A percentile compares a stretch with the other conserved stretches of the same genome.
Conservation (phyloP, 2,797 vertebrate genomes). For the Numenius phaeopus region DNA sequence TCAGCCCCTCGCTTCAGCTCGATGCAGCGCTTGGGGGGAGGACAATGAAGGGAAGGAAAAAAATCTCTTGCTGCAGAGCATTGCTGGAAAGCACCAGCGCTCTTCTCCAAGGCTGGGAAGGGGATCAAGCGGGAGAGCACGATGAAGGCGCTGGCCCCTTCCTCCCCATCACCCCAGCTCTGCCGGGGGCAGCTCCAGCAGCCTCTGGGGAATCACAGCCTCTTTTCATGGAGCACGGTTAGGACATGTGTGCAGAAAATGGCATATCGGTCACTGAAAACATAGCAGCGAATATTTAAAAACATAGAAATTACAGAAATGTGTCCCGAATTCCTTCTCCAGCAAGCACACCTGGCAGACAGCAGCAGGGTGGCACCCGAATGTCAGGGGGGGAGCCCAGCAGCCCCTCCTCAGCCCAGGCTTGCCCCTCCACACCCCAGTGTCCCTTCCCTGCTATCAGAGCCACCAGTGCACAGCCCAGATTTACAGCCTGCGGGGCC, state of each 20-base stretch:
- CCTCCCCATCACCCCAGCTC: neutral
- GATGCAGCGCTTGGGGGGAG: accelerated
- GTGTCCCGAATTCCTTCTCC: accelerated
- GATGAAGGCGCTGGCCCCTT: accelerated
- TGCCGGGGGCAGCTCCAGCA: neutral
- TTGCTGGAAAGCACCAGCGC: accelerated
- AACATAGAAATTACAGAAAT: accelerated
- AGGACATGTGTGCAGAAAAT: accelerated
- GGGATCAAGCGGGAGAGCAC: accelerated
- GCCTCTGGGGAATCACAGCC: accelerated
- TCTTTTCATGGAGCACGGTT: accelerated
- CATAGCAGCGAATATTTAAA: accelerated
- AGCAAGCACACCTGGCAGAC: accelerated
- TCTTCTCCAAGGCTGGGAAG: neutral
- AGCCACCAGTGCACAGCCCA: accelerated
- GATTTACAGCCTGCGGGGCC: accelerated
- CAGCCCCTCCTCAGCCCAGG: neutral
- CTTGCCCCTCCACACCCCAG: accelerated
- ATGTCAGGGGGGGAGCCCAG: accelerated
- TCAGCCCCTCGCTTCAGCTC: neutral
- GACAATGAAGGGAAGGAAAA: accelerated
- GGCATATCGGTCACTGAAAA: accelerated
- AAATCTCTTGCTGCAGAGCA: neutral
- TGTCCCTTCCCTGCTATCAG: accelerated
- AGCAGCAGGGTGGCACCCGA: neutral